Percentiles rank a stretch among this genome's conserved stretches.
Conservation (phyloP, 2,888 invertebrate species). For the Spicauda simplicius region DNA sequence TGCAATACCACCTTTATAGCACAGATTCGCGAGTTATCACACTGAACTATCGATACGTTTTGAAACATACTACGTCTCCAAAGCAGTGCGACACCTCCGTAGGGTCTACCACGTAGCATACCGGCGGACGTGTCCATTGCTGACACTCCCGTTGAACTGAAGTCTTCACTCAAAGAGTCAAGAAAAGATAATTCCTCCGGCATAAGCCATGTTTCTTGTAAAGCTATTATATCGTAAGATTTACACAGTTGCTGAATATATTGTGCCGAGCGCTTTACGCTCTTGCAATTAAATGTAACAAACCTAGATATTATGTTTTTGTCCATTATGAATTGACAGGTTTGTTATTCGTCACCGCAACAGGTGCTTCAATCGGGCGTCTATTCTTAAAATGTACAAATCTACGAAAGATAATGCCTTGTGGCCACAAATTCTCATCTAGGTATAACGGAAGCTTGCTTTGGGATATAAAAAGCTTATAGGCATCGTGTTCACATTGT, state of each 20-base stretch:
- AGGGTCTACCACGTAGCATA: slow-evolving; percentile 37
- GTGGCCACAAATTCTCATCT: slow-evolving; percentile 44
- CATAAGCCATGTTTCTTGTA: slow-evolving; percentile 1
- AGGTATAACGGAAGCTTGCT: slow-evolving; percentile 41
- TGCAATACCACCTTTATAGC: slow-evolving; percentile 31
- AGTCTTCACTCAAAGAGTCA: not conserved
- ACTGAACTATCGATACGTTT: slow-evolving; percentile 37
- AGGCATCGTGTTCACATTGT: slow-evolving; percentile 40
- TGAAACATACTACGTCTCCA: slow-evolving; percentile 36
- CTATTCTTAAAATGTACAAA: slow-evolving; percentile 42
- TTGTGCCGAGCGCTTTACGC: not conserved
- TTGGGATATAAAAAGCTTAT: slow-evolving; percentile 44
- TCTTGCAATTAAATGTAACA: not conserved
- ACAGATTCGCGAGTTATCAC: slow-evolving; percentile 35
- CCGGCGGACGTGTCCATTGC: slow-evolving; percentile 39
- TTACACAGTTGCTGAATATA: not conserved
- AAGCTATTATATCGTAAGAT: not conserved
- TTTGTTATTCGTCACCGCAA: no score
- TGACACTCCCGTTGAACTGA: not conserved
- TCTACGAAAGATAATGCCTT: slow-evolving; percentile 44
- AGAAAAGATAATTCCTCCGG: not conserved
- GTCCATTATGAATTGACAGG: not conserved
- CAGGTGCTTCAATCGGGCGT: not conserved
- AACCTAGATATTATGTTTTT: not conserved
- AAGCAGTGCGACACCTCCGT: slow-evolving; percentile 42